These are phyloP conservation scores for Lineus longissimus DNA, from an alignment of 1,140 invertebrate genomes.

Conservation along the genomic window DNA sequence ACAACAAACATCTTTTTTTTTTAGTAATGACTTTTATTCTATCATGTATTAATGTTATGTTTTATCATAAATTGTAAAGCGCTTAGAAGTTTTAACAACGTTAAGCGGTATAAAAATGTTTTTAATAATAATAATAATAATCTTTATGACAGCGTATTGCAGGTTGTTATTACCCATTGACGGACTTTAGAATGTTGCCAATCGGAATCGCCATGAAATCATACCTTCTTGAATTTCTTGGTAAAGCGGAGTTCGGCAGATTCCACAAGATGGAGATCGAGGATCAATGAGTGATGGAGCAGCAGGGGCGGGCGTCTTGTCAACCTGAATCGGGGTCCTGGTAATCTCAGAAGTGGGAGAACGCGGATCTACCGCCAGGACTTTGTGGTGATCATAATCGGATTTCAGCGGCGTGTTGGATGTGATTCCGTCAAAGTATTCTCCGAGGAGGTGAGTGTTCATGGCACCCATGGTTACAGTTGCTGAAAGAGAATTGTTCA, in stretches of 20 bases:
- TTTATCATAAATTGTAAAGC: too few species aligned
- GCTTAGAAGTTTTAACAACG: too few species aligned
- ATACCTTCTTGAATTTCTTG: too few species aligned
- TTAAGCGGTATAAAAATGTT: too few species aligned
- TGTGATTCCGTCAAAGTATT: not conserved
- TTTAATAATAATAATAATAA: too few species aligned
- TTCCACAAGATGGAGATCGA: constrained; percentile 31
- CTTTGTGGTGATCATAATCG: not conserved
- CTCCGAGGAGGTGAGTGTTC: not conserved
- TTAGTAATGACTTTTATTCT: too few species aligned
- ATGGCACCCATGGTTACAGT: not conserved
- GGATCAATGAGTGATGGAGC: constrained; percentile 20
- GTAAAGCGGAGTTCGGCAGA: constrained; percentile 29
- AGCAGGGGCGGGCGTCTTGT: constrained; percentile 20
- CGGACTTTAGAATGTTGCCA: too few species aligned
- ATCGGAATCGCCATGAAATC: too few species aligned
- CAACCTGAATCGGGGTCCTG: constrained; percentile 32
- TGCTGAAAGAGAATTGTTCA: not conserved
- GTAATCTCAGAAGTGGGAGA: constrained; percentile 28
- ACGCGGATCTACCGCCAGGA: constrained; percentile 26
- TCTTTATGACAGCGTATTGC: too few species aligned
- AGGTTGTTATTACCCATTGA: too few species aligned
- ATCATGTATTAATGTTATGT: too few species aligned
- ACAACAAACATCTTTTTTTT: too few species aligned
- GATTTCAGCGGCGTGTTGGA: not conserved